Evolutionary conservation across 2,113 vertebrate genomes (phyloP).

Genomic region (Phrynosoma blainvillii): DNA sequence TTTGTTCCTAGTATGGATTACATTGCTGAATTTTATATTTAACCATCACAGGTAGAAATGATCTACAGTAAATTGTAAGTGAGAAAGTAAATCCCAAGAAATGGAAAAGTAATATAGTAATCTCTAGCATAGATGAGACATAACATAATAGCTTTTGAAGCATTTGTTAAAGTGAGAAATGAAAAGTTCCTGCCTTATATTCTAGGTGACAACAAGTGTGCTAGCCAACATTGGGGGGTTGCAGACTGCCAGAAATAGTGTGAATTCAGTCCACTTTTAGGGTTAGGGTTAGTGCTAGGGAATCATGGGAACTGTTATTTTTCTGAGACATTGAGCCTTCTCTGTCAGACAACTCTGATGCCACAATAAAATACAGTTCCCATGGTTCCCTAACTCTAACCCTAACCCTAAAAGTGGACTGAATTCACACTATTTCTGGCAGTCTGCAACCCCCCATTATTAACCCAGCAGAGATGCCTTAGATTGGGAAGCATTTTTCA

Average conservation of each 20-base stretch:
- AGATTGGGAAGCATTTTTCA: conserved; percentile 37
- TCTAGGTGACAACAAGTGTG: conserved; percentile 31
- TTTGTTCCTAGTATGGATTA: conserved; percentile 3
- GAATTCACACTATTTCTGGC: too few relatives aligned
- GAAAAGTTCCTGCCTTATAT: not conserved
- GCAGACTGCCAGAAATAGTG: too few relatives aligned
- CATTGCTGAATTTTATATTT: not conserved
- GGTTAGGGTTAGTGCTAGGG: too few relatives aligned
- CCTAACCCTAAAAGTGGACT: too few relatives aligned
- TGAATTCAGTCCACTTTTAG: too few relatives aligned
- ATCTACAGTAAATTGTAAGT: conserved; percentile 19
- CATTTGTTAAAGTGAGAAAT: conserved; percentile 45
- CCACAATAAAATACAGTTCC: too few relatives aligned
- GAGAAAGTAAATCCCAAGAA: conserved; percentile 30
- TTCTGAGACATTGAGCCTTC: too few relatives aligned
- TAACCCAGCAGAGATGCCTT: conserved; percentile 28
- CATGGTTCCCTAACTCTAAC: too few relatives aligned
- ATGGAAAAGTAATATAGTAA: conserved; percentile 36
- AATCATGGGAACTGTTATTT: too few relatives aligned
- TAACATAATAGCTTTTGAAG: not conserved
- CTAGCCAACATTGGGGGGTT: not conserved
- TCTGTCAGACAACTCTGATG: too few relatives aligned
- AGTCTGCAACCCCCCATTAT: too few relatives aligned
- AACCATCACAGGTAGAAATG: not conserved
- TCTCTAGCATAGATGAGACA: conserved; percentile 27